Percentiles rank a stretch among this genome's conserved stretches.
These are phyloP conservation scores for Sapayoa aenigma DNA, from an alignment of 2,113 vertebrate genomes.

Conservation along the genomic window DNA sequence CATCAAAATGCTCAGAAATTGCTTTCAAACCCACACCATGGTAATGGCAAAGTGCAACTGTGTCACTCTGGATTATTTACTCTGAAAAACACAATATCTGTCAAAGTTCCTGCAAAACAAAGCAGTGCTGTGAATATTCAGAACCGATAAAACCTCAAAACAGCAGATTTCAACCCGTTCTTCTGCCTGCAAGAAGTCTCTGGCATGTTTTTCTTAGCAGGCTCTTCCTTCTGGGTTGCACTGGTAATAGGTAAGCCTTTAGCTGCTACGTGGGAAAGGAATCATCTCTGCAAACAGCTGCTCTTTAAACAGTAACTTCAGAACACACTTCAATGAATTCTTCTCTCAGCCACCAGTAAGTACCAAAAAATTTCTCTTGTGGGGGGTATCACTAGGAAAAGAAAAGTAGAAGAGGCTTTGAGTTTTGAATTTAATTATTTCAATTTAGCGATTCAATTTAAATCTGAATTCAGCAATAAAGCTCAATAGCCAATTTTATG, in stretches of 20 bases:
- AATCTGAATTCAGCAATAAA: background rate
- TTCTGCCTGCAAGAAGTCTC: background rate
- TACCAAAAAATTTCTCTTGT: background rate
- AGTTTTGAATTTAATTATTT: background rate
- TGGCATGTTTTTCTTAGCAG: background rate
- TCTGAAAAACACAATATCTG: background rate
- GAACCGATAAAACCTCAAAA: background rate
- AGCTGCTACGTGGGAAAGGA: background rate
- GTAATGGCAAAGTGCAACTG: background rate
- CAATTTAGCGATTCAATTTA: background rate
- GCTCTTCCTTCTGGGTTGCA: background rate
- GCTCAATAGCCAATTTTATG: background rate
- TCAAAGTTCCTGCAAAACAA: background rate
- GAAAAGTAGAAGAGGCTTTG: background rate
- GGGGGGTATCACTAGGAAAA: fast-evolving
- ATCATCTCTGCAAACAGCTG: background rate
- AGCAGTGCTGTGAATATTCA: background rate
- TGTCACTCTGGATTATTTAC: background rate
- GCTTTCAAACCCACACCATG: background rate
- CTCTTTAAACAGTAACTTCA: slow-evolving; percentile 33
- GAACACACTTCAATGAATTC: background rate
- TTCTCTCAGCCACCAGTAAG: background rate
- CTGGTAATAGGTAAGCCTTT: slow-evolving; percentile 20
- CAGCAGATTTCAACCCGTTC: background rate
- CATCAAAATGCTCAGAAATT: background rate